Evolutionary conservation across 2,888 invertebrate species (phyloP).

Genomic region (Harpagoxenus sublaevis): DNA sequence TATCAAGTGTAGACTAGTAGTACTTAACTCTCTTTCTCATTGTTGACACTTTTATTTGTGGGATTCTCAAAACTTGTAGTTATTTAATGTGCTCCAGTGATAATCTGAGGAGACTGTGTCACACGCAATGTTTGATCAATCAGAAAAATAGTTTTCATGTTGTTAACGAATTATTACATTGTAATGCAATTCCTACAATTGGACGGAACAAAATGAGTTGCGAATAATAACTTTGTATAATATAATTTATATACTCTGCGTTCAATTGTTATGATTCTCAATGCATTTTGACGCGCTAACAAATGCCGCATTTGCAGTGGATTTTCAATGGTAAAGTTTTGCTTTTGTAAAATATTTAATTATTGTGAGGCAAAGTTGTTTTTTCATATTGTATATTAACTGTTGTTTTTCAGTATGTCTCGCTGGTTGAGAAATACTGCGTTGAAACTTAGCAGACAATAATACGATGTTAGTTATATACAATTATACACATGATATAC

Average conservation of each 20-base stretch:
- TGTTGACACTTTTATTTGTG: slow-evolving; percentile 49
- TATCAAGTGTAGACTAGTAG: slow-evolving; percentile 51
- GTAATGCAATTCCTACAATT: not conserved
- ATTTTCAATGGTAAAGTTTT: not conserved
- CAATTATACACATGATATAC: slow-evolving; percentile 1
- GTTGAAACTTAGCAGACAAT: slow-evolving; percentile 66
- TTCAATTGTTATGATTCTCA: not conserved
- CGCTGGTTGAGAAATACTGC: slow-evolving; percentile 41
- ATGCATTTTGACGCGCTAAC: not conserved
- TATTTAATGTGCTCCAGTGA: slow-evolving; percentile 35
- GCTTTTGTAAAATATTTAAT: not conserved
- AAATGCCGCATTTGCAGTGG: not conserved
- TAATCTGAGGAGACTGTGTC: slow-evolving; percentile 48
- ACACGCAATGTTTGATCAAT: slow-evolving; percentile 48
- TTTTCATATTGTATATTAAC: not conserved
- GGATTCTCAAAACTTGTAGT: slow-evolving; percentile 36
- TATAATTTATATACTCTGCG: not conserved
- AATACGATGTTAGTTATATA: slow-evolving; percentile 47
- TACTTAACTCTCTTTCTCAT: slow-evolving; percentile 41
- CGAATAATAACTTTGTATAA: not conserved
- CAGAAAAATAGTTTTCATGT: not conserved
- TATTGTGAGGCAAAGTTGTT: not conserved
- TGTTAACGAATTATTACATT: slow-evolving; percentile 3
- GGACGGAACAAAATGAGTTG: not conserved
- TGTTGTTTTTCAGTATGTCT: slow-evolving; percentile 28